Percentiles rank a stretch among this genome's conserved stretches.
Conservation (phyloP, 2,888 invertebrate species). For the Eupithecia vulgata region DNA sequence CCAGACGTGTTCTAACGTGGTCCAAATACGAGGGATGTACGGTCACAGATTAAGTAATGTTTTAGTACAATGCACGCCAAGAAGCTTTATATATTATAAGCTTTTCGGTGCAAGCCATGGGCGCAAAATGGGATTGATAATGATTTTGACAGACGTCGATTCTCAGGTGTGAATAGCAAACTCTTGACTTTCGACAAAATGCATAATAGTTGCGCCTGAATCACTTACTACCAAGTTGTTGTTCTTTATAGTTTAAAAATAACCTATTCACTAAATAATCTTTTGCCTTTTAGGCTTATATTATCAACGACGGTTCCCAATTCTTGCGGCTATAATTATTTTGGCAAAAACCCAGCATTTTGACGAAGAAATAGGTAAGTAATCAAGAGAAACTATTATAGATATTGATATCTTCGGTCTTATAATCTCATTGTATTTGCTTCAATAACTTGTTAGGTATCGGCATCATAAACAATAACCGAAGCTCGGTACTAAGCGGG, state of each 20-base stretch:
- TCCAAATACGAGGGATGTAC: no score
- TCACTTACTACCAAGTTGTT: neutral
- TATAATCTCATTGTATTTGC: conserved; percentile 7
- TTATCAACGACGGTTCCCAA: neutral
- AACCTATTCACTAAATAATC: no score
- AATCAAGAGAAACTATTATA: neutral
- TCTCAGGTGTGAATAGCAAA: no score
- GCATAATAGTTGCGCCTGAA: neutral
- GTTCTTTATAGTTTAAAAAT: neutral
- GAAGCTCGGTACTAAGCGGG: neutral
- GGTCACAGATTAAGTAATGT: no score
- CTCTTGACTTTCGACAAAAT: no score
- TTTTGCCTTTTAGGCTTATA: no score
- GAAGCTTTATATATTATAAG: no score
- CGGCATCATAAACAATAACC: conserved; percentile 5
- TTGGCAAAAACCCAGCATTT: neutral
- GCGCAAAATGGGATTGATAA: no score
- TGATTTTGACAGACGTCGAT: no score
- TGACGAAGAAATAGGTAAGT: neutral
- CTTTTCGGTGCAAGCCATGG: no score
- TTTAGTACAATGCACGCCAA: no score
- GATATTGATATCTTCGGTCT: neutral
- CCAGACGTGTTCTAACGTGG: no score
- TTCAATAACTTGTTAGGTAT: conserved; percentile 7
- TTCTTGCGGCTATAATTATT: neutral